A percentile compares a stretch with the other conserved stretches of the same genome.
Evolutionary conservation across 2,113 vertebrate species (phyloP).

Genomic region (Polypterus senegalus): DNA sequence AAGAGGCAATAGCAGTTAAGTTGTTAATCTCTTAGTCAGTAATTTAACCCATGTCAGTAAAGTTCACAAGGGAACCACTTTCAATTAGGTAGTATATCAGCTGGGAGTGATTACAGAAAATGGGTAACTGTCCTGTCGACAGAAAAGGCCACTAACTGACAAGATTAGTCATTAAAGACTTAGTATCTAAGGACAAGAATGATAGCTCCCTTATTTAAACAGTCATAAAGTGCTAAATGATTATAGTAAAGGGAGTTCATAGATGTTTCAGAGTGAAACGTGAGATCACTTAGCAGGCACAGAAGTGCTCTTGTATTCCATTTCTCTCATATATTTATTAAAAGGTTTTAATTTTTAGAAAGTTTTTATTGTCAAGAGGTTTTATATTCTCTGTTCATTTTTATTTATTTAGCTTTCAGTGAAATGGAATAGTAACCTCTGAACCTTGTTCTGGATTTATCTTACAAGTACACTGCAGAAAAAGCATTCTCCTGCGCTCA

Average conservation of each 20-base stretch:
- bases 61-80: slow-evolving; percentile 8
- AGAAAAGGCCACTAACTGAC: not conserved
- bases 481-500: too few relatives aligned
- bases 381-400: too few relatives aligned
- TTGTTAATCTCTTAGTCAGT: slow-evolving; percentile 19
- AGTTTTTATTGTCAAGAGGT: too few relatives aligned
- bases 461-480: too few relatives aligned
- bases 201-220: slow-evolving; percentile 9
- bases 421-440: too few relatives aligned
- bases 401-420: too few relatives aligned
- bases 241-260: not conserved
- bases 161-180: slow-evolving; percentile 13
- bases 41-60: slow-evolving; percentile 17
- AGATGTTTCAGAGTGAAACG: not conserved
- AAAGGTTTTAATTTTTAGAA: too few relatives aligned
- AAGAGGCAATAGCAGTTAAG: slow-evolving; percentile 13
- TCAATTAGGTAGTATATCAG: slow-evolving; percentile 11
- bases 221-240: slow-evolving; percentile 2
- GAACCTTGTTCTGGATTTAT: too few relatives aligned
- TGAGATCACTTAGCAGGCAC: too few relatives aligned
- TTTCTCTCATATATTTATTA: too few relatives aligned
- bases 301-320: too few relatives aligned
- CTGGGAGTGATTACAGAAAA: slow-evolving; percentile 14
- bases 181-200: slow-evolving; percentile 1
- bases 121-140: not conserved